Base-by-base conservation (phyloP, 2,888 invertebrate genomes). In the Diplazon laetatorius region DNA sequence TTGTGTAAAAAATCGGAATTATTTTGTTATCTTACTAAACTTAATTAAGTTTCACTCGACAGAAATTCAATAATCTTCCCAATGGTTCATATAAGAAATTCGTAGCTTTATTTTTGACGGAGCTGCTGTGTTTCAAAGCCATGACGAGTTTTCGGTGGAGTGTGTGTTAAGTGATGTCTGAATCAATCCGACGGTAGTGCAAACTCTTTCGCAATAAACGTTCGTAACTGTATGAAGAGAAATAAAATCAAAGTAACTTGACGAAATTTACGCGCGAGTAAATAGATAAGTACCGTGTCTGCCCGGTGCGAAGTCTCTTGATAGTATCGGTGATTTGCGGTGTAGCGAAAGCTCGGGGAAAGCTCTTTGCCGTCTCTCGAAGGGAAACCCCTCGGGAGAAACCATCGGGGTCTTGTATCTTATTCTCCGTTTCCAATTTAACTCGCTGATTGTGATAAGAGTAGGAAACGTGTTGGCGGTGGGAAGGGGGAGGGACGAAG, bases 391-490 rank as follows among this genome's bases (percentile, higher is more conserved):
- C 42, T 30, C n/a, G 30, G 30, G 44, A 69, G 65, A 69, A 59
- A 73, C 57, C 57, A 14, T 37, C 42, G 20, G 39, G 44, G 22
- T 42, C 57, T 30, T 69, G 77, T 63, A 50, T 62, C 63, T 77
- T 77, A 22, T 35, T 68, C 55, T 37, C 18, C 44, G 69, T 37
- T 69, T 59, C 63, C 62, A 73, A 78, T 78, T 69, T 59, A 65
- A 63, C 57, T 55, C 73, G 20, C 44, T 78, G 69, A 78, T 78
- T 78, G 68, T 69, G 73, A 78, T 78, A 78, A 73, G 63, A 73
- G 57, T 44, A 55, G 68, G 50, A 69, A 73, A 73, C 73, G 42
- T 63, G n/a, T n/a, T n/a, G n/a, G n/a, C n/a, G n/a, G n/a, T n/a
- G n/a, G n/a, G n/a, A n/a, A n/a, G n/a, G n/a, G n/a, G n/a, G 63